These are phyloP conservation scores for Ormyrus thymus DNA, from an alignment of 2,888 invertebrate species.

Conservation along the genomic window DNA sequence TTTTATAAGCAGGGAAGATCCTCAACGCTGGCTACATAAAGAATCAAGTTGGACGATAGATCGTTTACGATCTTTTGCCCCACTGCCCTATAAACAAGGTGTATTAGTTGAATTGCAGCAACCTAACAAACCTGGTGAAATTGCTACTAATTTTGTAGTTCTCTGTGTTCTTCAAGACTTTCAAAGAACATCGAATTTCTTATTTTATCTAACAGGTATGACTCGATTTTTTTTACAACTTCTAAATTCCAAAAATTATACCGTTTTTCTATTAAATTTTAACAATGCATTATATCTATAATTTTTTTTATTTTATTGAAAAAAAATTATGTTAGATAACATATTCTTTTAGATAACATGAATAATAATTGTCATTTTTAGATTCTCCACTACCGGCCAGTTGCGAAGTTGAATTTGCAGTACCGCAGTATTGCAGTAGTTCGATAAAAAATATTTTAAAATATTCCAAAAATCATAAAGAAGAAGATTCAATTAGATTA, in stretches of 20 bases:
- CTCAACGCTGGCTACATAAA: conserved; percentile 77
- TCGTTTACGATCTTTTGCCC: conserved; percentile 74
- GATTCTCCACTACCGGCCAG: conserved; percentile 74
- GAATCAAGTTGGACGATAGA: conserved; percentile 75
- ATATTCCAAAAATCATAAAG: conserved; percentile 67
- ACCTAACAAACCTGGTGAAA: conserved; percentile 70
- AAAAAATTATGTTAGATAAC: background rate
- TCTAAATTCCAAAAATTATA: too few relatives aligned
- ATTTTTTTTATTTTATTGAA: background rate
- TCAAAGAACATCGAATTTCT: conserved; percentile 76
- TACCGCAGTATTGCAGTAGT: conserved; percentile 68
- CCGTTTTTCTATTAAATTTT: too few relatives aligned
- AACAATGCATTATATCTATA: too few relatives aligned
- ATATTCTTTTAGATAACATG: background rate
- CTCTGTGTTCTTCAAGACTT: conserved; percentile 77
- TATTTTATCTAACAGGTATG: conserved; percentile 76
- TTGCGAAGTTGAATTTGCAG: conserved; percentile 73
- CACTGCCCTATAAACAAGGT: conserved; percentile 79
- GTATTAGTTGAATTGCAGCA: conserved; percentile 75
- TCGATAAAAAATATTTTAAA: conserved; percentile 66
- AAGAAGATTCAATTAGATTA: conserved; percentile 69
- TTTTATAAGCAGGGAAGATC: conserved; percentile 74
- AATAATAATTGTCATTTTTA: conserved; percentile 57
- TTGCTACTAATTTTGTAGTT: conserved; percentile 64
- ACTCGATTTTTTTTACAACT: background rate